Evolutionary conservation across 2,888 invertebrate genomes (phyloP).

Genomic region (Stegana nigrithorax): DNA sequence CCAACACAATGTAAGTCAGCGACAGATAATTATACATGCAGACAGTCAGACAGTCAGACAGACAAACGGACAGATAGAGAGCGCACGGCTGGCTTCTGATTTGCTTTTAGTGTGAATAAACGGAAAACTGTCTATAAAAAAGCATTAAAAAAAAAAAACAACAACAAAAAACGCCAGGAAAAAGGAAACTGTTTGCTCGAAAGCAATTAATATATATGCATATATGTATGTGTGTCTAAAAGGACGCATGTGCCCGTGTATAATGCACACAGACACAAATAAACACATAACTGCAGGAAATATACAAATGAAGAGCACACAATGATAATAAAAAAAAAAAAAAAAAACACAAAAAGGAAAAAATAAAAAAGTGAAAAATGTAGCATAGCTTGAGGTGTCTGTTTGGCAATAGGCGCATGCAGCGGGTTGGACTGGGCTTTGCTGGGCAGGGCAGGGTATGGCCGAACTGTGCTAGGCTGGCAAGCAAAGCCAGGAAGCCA

Average conservation of each 20-base stretch:
- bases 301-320: not conserved
- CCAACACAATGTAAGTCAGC: not conserved
- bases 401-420: too few species aligned
- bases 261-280: not conserved
- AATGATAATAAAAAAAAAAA: conserved; percentile 19
- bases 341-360: not conserved
- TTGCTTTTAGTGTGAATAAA: too few species aligned
- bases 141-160: not conserved
- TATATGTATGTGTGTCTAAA: not conserved
- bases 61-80: not conserved
- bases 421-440: too few species aligned
- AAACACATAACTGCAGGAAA: not conserved
- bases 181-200: not conserved
- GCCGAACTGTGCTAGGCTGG: too few species aligned
- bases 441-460: too few species aligned
- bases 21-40: not conserved
- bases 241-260: not conserved
- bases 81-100: too few species aligned
- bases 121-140: not conserved
- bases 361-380: conserved; percentile 12
- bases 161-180: not conserved
- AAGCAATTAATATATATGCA: not conserved
- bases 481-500: too few species aligned
- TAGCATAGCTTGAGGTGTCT: not conserved
- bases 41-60: not conserved